These are phyloP conservation scores for Yponomeuta plumbellus DNA, from an alignment of 2,888 invertebrate genomes.

Conservation along the genomic window DNA sequence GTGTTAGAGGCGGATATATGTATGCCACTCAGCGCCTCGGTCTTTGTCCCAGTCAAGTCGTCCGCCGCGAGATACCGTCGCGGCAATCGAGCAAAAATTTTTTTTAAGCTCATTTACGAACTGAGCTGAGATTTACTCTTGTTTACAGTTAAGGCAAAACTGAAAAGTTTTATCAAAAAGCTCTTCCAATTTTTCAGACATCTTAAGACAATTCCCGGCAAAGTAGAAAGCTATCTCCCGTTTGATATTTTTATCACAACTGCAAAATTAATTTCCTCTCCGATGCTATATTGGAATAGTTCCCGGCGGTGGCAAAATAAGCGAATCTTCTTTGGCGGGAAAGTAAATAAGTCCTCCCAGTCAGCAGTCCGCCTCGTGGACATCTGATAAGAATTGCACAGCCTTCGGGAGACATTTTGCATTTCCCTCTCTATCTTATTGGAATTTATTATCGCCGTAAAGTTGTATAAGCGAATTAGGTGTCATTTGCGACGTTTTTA, in stretches of 20 bases:
- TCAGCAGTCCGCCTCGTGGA: slow-evolving; percentile 29
- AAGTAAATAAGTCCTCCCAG: slow-evolving; percentile 40
- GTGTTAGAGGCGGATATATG: too few relatives aligned
- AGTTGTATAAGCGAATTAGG: neutral
- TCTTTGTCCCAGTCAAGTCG: neutral
- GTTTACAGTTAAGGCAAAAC: slow-evolving; percentile 33
- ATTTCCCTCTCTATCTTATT: slow-evolving; percentile 21
- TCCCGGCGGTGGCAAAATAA: slow-evolving; percentile 27
- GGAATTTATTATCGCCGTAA: slow-evolving; percentile 3
- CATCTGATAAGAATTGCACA: slow-evolving; percentile 42
- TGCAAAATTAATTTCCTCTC: slow-evolving; percentile 34
- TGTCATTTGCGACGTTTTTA: neutral
- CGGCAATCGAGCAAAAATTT: slow-evolving; percentile 44
- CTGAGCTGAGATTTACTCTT: slow-evolving; percentile 49
- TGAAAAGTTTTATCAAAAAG: neutral
- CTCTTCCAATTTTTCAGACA: neutral
- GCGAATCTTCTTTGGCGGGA: slow-evolving; percentile 30
- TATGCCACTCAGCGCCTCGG: too few relatives aligned
- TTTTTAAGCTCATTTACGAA: slow-evolving; percentile 56
- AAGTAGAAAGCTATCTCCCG: slow-evolving; percentile 6
- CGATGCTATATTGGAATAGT: slow-evolving; percentile 21
- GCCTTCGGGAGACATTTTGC: slow-evolving; percentile 30
- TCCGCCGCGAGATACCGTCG: slow-evolving; percentile 19
- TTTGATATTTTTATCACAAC: slow-evolving; percentile 25
- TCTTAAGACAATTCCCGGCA: neutral